phyloP scores from a whole-genome alignment of 2,797 vertebrate species.

The Gephyroberyx darwinii region DNA sequence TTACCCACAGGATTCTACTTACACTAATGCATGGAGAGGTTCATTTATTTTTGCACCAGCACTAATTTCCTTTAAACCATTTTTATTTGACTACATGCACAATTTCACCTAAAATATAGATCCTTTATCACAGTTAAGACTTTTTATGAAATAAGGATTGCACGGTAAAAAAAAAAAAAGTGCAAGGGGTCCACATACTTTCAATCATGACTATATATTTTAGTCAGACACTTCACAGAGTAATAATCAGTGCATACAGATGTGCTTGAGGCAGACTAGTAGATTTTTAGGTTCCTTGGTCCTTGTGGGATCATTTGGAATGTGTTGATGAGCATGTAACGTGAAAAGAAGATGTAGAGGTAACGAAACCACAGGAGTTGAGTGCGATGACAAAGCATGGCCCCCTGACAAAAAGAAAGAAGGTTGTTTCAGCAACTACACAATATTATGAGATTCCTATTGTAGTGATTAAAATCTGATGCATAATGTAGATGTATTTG shows the following conservation, averaged over 20 bases:
- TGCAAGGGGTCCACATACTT: too few species aligned
- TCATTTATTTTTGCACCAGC: too few species aligned
- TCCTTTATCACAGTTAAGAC: too few species aligned
- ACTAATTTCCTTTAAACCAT: too few species aligned
- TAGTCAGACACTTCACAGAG: not conserved
- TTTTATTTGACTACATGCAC: too few species aligned
- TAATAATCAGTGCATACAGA: conserved; percentile 24
- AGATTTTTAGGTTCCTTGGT: conserved; percentile 77
- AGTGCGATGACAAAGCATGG: conserved; percentile 90
- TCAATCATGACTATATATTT: not conserved
- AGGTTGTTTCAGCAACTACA: not conserved
- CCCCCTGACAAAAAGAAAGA: conserved; percentile 79
- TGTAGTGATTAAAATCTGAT: not conserved
- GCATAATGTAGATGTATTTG: too few species aligned
- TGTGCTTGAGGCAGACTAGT: conserved; percentile 51
- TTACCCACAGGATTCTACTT: too few species aligned
- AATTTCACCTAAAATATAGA: too few species aligned
- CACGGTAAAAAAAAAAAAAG: too few species aligned
- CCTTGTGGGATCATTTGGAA: conserved; percentile 81
- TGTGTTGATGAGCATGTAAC: conserved; percentile 94
- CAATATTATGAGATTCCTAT: not conserved
- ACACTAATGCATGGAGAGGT: too few species aligned
- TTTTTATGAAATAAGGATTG: too few species aligned
- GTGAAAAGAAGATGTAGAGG: conserved; percentile 88
- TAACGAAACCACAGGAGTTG: conserved; percentile 95